phyloP scores from a whole-genome alignment of 2,888 invertebrate genomes.

The Heliconius aoede region DNA sequence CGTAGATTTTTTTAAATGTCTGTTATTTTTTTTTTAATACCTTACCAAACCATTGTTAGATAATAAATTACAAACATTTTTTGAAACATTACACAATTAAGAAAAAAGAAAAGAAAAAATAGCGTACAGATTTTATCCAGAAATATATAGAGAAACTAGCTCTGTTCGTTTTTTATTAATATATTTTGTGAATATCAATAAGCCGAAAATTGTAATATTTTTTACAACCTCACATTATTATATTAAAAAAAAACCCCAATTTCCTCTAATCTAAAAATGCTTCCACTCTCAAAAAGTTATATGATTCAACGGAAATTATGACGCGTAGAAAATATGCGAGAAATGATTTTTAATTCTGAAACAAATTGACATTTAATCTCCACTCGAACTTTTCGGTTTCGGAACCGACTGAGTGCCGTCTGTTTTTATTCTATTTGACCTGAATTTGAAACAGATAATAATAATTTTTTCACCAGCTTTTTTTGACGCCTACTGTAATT shows the following conservation, averaged over 20 bases:
- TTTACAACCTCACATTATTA: neutral
- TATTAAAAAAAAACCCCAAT: too few relatives aligned
- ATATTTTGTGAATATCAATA: too few relatives aligned
- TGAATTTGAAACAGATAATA: neutral
- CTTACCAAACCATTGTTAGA: too few relatives aligned
- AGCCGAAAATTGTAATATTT: neutral
- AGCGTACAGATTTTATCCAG: too few relatives aligned
- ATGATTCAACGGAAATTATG: neutral
- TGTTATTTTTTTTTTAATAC: too few relatives aligned
- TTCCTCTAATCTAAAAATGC: neutral
- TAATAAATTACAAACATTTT: too few relatives aligned
- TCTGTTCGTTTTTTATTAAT: too few relatives aligned
- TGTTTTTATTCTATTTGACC: conserved; percentile 2
- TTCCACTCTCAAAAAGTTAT: neutral
- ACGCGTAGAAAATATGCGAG: neutral
- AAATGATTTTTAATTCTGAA: conserved; percentile 14
- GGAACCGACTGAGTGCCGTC: neutral
- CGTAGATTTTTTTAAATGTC: too few relatives aligned
- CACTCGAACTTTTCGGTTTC: neutral
- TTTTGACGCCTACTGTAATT: neutral
- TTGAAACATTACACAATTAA: too few relatives aligned
- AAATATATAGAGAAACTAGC: too few relatives aligned
- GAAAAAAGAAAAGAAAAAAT: too few relatives aligned
- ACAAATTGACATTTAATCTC: conserved; percentile 1
- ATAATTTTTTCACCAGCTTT: too few relatives aligned